Evolutionary conservation across 2,113 vertebrate species (phyloP).

Genomic region (Oncorhynchus tshawytscha): DNA sequence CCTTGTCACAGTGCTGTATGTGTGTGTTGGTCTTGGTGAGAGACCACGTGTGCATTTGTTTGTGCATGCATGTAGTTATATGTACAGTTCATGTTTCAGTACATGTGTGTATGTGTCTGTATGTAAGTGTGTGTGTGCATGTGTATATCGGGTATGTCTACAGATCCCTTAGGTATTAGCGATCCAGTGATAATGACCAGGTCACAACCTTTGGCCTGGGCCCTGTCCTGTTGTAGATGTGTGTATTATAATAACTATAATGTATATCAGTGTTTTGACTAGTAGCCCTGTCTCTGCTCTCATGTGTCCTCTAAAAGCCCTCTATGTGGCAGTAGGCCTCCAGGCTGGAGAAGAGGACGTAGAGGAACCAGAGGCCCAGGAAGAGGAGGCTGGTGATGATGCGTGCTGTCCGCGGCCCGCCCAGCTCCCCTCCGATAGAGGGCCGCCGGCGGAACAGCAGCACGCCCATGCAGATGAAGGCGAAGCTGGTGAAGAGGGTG

Average conservation of each 20-base stretch:
- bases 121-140: background rate
- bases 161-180: background rate
- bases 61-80: background rate
- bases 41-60: too few relatives aligned
- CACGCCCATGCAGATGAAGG: constrained; percentile 84
- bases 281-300: constrained; percentile 50
- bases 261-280: background rate
- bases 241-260: constrained; percentile 38
- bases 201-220: background rate
- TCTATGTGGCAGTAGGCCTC: constrained; percentile 91
- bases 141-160: background rate
- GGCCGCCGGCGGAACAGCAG: constrained; percentile 86
- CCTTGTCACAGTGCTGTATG: too few relatives aligned
- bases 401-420: constrained; percentile 77
- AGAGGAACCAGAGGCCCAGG: constrained; percentile 88
- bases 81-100: background rate
- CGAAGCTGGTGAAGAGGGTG: constrained; percentile 92
- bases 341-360: constrained; percentile 91
- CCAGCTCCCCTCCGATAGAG: constrained; percentile 88
- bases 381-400: constrained; percentile 81
- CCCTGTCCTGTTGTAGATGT: background rate
- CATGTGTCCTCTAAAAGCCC: constrained; percentile 77
- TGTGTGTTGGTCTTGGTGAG: background rate
- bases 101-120: background rate
- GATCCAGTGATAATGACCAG: background rate